These are phyloP conservation scores for Myocastor coypus DNA, from an alignment of 2,113 vertebrate genomes.

Conservation along the genomic window DNA sequence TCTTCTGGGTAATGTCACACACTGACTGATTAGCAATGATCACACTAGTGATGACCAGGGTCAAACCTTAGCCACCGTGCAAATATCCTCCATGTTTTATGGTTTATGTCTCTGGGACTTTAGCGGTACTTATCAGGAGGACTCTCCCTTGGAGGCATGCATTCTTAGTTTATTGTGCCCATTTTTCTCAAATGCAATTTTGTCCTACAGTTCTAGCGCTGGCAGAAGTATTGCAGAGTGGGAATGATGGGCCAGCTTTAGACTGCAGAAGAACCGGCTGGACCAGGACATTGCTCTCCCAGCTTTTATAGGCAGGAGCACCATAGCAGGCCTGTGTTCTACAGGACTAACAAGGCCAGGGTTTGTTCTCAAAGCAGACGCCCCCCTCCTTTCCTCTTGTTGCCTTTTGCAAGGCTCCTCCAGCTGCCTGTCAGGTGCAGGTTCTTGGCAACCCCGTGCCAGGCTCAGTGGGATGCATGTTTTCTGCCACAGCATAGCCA, in stretches of 20 bases:
- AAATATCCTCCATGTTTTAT: slow-evolving; percentile 28
- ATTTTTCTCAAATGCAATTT: slow-evolving; percentile 67
- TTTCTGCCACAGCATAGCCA: slow-evolving; percentile 53
- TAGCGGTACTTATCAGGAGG: background rate
- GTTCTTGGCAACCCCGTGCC: slow-evolving; percentile 73
- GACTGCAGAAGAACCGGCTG: background rate
- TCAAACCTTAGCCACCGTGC: background rate
- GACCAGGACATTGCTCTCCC: background rate
- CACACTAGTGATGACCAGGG: slow-evolving; percentile 19
- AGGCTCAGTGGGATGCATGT: slow-evolving; percentile 70
- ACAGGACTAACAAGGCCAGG: background rate
- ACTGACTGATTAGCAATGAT: slow-evolving; percentile 49
- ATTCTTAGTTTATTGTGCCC: slow-evolving; percentile 60
- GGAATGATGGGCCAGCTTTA: background rate
- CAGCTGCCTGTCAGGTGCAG: slow-evolving; percentile 77
- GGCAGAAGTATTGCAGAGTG: background rate
- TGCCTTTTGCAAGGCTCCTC: background rate
- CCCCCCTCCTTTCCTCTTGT: background rate
- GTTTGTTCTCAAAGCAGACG: background rate
- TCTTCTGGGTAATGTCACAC: slow-evolving; percentile 27
- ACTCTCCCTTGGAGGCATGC: slow-evolving; percentile 29
- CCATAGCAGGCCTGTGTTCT: background rate
- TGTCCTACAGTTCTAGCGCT: background rate
- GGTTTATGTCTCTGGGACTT: background rate
- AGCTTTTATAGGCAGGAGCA: background rate